phyloP scores from a whole-genome alignment of 2,113 vertebrate species.

The Anarrhichthys ocellatus region DNA sequence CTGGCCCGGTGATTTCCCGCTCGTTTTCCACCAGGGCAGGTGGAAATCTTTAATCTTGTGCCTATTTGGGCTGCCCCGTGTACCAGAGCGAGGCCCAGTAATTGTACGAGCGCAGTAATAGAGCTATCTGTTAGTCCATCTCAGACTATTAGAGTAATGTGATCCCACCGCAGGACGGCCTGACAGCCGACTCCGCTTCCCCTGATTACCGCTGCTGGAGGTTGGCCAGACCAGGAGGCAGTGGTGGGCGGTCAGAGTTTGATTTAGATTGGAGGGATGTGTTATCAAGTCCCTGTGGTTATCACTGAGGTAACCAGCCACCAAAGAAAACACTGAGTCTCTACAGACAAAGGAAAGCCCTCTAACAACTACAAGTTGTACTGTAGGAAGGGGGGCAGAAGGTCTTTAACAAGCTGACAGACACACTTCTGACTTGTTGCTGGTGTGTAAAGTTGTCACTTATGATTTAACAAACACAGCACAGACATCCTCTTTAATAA shows the following conservation, averaged over 20 bases:
- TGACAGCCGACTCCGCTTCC: slow-evolving; percentile 46
- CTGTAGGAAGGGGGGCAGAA: too few relatives aligned
- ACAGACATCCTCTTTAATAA: not conserved
- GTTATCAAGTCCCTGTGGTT: slow-evolving; percentile 46
- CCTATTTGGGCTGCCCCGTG: slow-evolving; percentile 26
- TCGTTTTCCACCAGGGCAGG: slow-evolving; percentile 42
- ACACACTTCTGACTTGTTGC: not conserved
- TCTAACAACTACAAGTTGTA: not conserved
- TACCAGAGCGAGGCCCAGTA: slow-evolving; percentile 50
- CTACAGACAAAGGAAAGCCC: not conserved
- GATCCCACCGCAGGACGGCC: slow-evolving; percentile 53
- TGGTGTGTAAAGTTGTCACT: not conserved
- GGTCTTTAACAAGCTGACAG: not conserved
- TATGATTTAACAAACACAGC: not conserved
- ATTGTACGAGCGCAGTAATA: slow-evolving; percentile 68
- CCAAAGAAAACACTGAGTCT: not conserved
- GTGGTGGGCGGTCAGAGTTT: slow-evolving; percentile 5
- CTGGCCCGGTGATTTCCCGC: slow-evolving; percentile 18
- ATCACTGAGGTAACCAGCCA: not conserved
- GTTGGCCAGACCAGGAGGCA: slow-evolving; percentile 55
- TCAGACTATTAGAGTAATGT: slow-evolving; percentile 73
- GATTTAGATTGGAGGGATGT: slow-evolving; percentile 38
- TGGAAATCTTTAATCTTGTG: slow-evolving; percentile 75
- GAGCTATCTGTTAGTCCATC: slow-evolving; percentile 66
- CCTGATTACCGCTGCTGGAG: slow-evolving; percentile 71